Evolutionary conservation across 2,113 vertebrate species (phyloP), one percentile per base, ranked within the genome.

Genomic region (Zosterops lateralis): DNA sequence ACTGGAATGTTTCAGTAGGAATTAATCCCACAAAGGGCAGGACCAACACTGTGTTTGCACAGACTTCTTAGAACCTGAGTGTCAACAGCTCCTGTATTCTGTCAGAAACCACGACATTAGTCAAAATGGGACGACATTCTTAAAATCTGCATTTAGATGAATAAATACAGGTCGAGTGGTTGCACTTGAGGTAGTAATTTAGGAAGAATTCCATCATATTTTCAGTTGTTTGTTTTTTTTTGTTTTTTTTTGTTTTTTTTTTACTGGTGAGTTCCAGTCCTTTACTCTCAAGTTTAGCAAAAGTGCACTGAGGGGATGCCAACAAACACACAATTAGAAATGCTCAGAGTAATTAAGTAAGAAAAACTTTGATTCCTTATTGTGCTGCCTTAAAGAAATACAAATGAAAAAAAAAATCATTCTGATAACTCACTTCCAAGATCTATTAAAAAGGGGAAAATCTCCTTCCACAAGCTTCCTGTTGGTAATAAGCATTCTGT

Each of bases 121-220:
- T 66, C 57, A 84, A 65, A 77, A 10, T 7, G 24, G 47, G 57
- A 31, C 54, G 51, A 62, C 47, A 51, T 58, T 15, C 47, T 62
- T 58, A 67, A 95, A 95, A 93, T 78, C 68, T 93, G 68, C 91
- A 89, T 90, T 93, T 89, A 76, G 58, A 92, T 88, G 31, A 92
- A 65, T 57, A 85, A 88, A 85, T 61, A 54, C 16, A 57, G 32
- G 51, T 86, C 58, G 57, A 89, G 84, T 77, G 64, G 42, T 5
- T 88, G 79, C 45, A 75, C 79, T 90, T 28, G n/a, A 92, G 42
- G 58, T 28, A 94, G n/a, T 50, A 28, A 45, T 86, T 94, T 77
- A 45, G 47, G 34, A 50, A 94, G 19, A 92, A 40, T 13, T 84
- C 53, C 36, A n/a, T 18, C n/a, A 12, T 10, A 29, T 3, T 18